Conservation (phyloP, 2,888 invertebrate species). For the Sarcophaga subvicina region DNA sequence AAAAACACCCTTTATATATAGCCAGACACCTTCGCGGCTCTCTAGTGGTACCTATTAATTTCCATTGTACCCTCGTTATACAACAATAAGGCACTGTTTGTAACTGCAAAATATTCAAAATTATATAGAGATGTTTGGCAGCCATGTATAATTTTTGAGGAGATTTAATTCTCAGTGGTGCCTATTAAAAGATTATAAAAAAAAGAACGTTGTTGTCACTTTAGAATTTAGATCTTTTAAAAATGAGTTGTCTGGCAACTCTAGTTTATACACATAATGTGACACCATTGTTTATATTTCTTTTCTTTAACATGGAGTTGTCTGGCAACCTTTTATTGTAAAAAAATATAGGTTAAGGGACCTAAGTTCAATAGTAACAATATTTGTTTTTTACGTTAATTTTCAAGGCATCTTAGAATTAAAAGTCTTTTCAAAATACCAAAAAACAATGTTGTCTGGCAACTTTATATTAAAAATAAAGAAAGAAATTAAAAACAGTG, state of each 20-base stretch:
- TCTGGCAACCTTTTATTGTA: not conserved
- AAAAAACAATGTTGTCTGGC: not conserved
- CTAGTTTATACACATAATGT: not conserved
- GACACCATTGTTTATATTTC: not conserved
- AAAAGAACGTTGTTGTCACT: too few relatives aligned
- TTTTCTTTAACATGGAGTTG: not conserved
- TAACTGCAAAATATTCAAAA: not conserved
- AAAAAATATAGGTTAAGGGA: too few relatives aligned
- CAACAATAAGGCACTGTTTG: not conserved
- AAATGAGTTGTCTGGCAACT: not conserved
- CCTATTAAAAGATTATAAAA: too few relatives aligned
- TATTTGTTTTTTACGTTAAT: too few relatives aligned
- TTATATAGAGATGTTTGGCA: not conserved
- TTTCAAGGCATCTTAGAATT: too few relatives aligned
- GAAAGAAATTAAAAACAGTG: slow-evolving; percentile 19
- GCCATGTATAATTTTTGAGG: not conserved
- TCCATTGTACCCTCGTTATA: too few relatives aligned
- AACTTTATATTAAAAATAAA: slow-evolving; percentile 29
- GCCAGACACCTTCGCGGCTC: too few relatives aligned
- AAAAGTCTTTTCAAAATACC: not conserved
- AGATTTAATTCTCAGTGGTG: not conserved
- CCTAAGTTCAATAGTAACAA: too few relatives aligned
- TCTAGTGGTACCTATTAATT: too few relatives aligned
- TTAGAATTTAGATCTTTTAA: too few relatives aligned
- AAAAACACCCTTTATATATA: too few relatives aligned